Evolutionary conservation across 2,888 invertebrate genomes (phyloP).

Genomic region (Ophion slaviceki): DNA sequence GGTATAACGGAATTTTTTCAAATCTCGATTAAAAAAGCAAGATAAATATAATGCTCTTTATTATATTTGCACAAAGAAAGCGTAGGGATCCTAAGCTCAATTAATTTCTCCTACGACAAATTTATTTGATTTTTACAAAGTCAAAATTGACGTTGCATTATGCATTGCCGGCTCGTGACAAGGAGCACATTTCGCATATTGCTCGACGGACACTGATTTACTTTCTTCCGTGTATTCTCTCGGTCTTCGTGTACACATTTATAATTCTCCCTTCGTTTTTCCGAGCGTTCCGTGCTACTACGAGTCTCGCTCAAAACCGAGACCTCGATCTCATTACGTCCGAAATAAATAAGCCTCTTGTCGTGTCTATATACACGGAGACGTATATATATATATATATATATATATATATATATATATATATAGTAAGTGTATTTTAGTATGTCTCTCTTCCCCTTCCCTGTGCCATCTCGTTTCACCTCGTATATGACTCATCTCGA

Average conservation of each 20-base stretch:
- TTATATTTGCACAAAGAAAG: too few relatives aligned
- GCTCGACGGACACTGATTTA: conserved; percentile 19
- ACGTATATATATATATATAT: background rate
- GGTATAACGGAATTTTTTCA: too few relatives aligned
- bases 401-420: background rate
- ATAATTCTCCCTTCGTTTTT: conserved; percentile 42
- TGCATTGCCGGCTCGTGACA: background rate
- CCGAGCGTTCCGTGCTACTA: conserved; percentile 11
- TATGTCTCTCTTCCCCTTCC: background rate
- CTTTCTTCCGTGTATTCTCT: conserved; percentile 41
- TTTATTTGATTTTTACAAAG: background rate
- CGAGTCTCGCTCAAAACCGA: background rate
- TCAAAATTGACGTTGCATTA: background rate
- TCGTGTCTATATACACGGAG: conserved; percentile 1
- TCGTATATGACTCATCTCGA: conserved; percentile 24
- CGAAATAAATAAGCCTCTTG: conserved; percentile 60
- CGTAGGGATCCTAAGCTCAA: too few relatives aligned
- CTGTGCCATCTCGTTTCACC: conserved; percentile 58
- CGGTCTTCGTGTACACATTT: conserved; percentile 28
- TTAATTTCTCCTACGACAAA: background rate
- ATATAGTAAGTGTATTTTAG: background rate
- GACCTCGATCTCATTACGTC: conserved; percentile 54
- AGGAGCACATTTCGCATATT: conserved; percentile 8
- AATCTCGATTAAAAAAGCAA: too few relatives aligned
- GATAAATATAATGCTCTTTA: too few relatives aligned